Evolutionary conservation across 2,113 vertebrate genomes (phyloP), one percentile per base, ranked within the genome.

Genomic region (Cairina moschata): DNA sequence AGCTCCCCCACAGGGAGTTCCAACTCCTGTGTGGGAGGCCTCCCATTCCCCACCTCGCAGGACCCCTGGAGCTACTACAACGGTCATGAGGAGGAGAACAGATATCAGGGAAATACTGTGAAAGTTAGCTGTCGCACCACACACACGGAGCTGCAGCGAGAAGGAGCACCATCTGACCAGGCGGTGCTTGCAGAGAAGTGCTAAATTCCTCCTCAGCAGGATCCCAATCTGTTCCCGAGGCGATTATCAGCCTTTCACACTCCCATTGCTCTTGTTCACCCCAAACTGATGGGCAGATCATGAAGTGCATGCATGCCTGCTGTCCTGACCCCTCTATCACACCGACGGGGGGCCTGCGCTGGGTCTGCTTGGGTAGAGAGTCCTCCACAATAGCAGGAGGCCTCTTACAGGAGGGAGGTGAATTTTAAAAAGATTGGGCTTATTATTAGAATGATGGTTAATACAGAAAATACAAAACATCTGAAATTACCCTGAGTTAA

Each of bases 81-180:
- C 58, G 76, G 25, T 59, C 55, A 20, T 0, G 0, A 76, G 44
- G 44, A 62, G 28, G 28, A 86, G 78, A 94, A 59, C 62, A 92
- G 81, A 62, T 78, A 69, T 0, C 26, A 13, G 44, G 62, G 69
- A 58, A 67, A 62, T 55, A 22, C 38, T 42, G 66, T 29, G 58
- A 93, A 42, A 2, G 0, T 55, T 84, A 82, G 22, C 77, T 92
- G 73, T 85, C 54, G 38, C 67, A 75, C 66, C 56, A 0, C 85
- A 90, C 2, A 7, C 54, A 71, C 74, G 50, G 66, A 86, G 54
- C 67, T 54, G 36, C 69, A 62, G 74, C 67, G n/a, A 1, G 20
- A 81, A 89, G 86, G 73, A 95, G 48, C 83, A 63, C 93, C 91
- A 97, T 96, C 92, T 97, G 95, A 97, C 92, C 95, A 85, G 90